Conservation (phyloP, 2,113 vertebrate genomes). For the Nothocercus nigrocapillus region DNA sequence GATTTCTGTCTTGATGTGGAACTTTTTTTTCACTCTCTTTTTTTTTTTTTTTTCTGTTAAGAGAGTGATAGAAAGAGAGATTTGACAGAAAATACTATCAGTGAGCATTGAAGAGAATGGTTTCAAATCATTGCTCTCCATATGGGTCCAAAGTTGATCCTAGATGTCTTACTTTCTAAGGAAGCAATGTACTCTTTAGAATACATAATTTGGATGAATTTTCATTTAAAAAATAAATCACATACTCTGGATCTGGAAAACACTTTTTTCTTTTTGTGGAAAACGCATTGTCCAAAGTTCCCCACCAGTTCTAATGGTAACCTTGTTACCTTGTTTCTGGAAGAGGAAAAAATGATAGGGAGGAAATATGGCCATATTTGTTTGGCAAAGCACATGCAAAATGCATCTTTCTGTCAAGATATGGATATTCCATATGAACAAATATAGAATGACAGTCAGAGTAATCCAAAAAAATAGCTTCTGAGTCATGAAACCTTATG, state of each 20-base stretch:
- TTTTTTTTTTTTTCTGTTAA: not conserved
- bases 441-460: not conserved
- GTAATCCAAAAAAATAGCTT: not conserved
- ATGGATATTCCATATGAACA: not conserved
- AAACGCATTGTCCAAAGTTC: not conserved
- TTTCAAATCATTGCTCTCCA: not conserved
- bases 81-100: not conserved
- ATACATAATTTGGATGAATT: not conserved
- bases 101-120: not conserved
- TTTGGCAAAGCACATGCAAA: not conserved
- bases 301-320: conserved; percentile 11
- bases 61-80: not conserved
- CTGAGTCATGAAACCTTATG: not conserved
- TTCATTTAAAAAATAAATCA: not conserved
- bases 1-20: not conserved
- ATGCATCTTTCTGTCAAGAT: not conserved
- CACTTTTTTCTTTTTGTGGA: not conserved
- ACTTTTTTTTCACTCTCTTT: not conserved
- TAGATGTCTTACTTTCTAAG: not conserved
- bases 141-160: not conserved
- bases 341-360: conserved; percentile 25
- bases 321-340: not conserved
- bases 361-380: not conserved
- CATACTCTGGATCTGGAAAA: not conserved
- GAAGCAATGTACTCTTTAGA: not conserved